Base-by-base conservation (phyloP, 2,888 invertebrate species). In the Eupithecia insigniata region DNA sequence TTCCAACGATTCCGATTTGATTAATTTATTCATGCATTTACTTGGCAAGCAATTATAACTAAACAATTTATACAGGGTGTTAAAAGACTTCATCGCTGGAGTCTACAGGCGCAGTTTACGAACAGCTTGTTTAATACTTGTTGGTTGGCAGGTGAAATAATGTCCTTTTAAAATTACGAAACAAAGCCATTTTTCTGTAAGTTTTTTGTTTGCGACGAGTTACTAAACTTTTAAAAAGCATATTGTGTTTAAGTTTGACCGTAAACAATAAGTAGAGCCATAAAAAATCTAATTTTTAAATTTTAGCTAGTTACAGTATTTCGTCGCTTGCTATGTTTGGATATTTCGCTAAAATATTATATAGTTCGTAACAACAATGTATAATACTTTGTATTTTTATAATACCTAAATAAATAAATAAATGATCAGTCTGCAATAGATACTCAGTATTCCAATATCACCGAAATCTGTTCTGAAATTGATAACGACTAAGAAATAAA, bases 21-120 rank as follows among this genome's bases (percentile, higher is more conserved):
- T 32, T 62, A 62, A 62, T 62, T 30, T 62, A 62, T 65, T 62
- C 62, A 62, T 62, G 62, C 30, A 62, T 32, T 62, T 62, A 30
- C 30, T 60, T 60, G 28, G 18, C 32, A 32, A 62, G 30, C 30
- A 62, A 62, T 62, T 62, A 34, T 34, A 34, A n/a, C n/a, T 2
- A 62, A 62, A 62, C 22, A 34, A 34, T 34, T 62, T 62, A 10
- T n/a, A 62, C 34, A 62, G 62, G 62, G 34, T 34, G 30, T 30
- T 60, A 10, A 32, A 32, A 62, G 10, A 62, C 30, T 1, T 22
- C 8, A n/a, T 18, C 8, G 32, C n/a, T 30, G 10, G n/a, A 62
- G 34, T 60, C 30, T 60, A 30, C 0, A 18, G 16, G 18, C 6
- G 30, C 8, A 7, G 14, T n/a, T n/a, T 58, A 46, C n/a, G 22